Evolutionary conservation across 1,140 invertebrate genomes (phyloP).

Genomic region (Cydia amplana): DNA sequence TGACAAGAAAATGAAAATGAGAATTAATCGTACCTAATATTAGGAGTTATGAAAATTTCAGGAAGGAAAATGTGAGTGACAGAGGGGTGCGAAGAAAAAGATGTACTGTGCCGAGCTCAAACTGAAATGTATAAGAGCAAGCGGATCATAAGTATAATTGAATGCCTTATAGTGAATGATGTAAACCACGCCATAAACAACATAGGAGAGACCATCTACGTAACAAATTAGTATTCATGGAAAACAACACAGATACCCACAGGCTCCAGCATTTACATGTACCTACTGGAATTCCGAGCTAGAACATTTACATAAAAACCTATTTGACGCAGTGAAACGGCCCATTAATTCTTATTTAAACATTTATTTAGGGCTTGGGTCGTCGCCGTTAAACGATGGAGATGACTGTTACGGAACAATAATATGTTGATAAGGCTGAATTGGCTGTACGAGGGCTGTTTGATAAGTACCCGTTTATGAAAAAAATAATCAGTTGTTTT

Average conservation of each 20-base stretch:
- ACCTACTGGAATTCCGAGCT: not conserved
- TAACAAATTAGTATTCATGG: slow-evolving; percentile 4
- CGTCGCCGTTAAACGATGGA: not conserved
- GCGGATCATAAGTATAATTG: not conserved
- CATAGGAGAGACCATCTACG: not conserved
- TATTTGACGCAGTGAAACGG: slow-evolving; percentile 1
- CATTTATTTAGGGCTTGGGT: slow-evolving; percentile 6
- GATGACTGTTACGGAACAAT: too few relatives aligned
- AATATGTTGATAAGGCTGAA: too few relatives aligned
- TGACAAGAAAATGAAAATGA: too few relatives aligned
- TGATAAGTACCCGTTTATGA: too few relatives aligned
- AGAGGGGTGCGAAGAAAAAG: too few relatives aligned
- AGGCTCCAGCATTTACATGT: not conserved
- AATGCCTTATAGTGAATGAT: not conserved
- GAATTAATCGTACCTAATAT: too few relatives aligned
- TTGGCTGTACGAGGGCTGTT: too few relatives aligned
- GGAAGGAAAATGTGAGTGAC: too few relatives aligned
- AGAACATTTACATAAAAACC: slow-evolving; percentile 1
- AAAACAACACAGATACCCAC: slow-evolving; percentile 6
- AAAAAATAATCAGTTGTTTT: too few relatives aligned
- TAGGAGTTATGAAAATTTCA: too few relatives aligned
- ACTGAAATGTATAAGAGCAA: not conserved
- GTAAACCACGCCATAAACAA: not conserved
- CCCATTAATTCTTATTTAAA: slow-evolving; percentile 8
- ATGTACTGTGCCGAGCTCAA: not conserved